Evolutionary conservation across 2,888 invertebrate genomes (phyloP), one percentile per base, ranked within the genome.

Genomic region (Rhorus exstirpatorius): DNA sequence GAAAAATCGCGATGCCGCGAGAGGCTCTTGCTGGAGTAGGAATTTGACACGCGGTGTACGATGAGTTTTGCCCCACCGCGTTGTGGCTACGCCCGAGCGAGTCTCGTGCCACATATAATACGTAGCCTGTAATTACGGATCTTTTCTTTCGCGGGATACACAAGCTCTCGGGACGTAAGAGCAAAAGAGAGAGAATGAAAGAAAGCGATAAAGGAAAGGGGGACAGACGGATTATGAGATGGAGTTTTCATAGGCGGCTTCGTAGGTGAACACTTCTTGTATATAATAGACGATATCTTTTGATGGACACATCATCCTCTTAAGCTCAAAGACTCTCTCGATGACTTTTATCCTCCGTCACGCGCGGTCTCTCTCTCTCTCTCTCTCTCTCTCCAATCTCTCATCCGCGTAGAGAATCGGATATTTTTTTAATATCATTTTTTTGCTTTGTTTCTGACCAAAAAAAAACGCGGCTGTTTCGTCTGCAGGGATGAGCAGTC

Each of bases 101-200:
- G 70, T 55, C 84, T 84, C 84, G 83, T 87, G 85, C 82, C 86
- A 81, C 67, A 67, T 44, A n/a, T n/a, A n/a, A 44, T 46, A 38
- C 79, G 78, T 81, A 87, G 81, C 81, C 89, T 88, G 79, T 88
- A 89, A 89, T 89, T 89, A 89, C 67, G 83, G 79, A 71, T 74
- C 85, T 84, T 85, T 76, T 74, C 68, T 65, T 60, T 74, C 44
- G 55, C 71, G 44, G 44, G 87, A 86, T 85, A 89, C 87, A 87
- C 4, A n/a, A 12, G 82, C 84, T 72, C 84, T 83, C 81, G 79
- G 61, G 74, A 74, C 81, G 82, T 38, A 17, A 24, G 68, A 65
- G 41, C 17, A 53, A 35, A 26, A 4, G 38, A 51, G 21, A 58
- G 35, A 58, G 14, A n/a, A n/a, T 21, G 21, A 35, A 8, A 21